Evolutionary conservation across 2,113 vertebrate species (phyloP).

Genomic region (Hassar affinis): DNA sequence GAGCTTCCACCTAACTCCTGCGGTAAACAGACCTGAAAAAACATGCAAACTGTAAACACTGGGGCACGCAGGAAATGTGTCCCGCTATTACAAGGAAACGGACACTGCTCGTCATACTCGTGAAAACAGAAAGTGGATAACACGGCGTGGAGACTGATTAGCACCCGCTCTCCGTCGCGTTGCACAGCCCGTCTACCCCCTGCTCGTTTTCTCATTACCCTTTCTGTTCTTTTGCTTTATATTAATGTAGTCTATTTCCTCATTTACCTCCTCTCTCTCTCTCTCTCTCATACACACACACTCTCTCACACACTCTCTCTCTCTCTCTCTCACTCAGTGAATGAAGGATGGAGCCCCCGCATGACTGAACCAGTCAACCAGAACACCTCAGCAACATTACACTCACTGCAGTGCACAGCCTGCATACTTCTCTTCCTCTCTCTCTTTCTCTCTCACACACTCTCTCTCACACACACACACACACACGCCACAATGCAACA

Average conservation of each 20-base stretch:
- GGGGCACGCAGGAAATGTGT: neutral
- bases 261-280: neutral
- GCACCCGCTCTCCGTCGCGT: neutral
- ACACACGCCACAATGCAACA: slow-evolving; percentile 10
- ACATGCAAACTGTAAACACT: slow-evolving; percentile 7
- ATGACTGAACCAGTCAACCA: slow-evolving; percentile 27
- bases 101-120: neutral
- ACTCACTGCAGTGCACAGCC: slow-evolving; percentile 9
- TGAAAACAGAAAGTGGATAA: neutral
- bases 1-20: neutral
- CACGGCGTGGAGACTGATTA: neutral
- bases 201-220: neutral
- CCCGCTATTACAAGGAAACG: neutral
- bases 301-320: neutral
- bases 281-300: too few species aligned
- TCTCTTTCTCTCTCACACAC: neutral
- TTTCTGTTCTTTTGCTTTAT: neutral
- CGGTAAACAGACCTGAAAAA: neutral
- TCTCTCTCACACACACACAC: slow-evolving; percentile 14
- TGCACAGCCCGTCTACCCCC: neutral
- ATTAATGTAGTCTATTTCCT: neutral
- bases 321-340: neutral
- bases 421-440: slow-evolving; percentile 14
- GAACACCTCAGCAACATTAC: slow-evolving; percentile 30
- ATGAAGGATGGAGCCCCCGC: slow-evolving; percentile 8